Base-by-base conservation (phyloP, 2,113 vertebrate genomes). In the Melospiza melodia region DNA sequence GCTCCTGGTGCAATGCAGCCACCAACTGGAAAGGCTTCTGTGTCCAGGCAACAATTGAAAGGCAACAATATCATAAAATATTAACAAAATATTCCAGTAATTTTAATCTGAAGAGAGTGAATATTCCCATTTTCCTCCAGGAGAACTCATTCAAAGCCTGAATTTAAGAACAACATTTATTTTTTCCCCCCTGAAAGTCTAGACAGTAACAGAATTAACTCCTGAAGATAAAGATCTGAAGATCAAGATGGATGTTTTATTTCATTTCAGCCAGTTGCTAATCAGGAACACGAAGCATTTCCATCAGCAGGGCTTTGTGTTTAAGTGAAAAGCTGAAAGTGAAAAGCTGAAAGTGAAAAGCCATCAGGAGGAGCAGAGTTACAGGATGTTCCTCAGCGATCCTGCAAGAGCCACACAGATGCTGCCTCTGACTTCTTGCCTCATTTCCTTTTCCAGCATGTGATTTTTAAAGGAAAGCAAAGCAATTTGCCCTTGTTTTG, bases 401-500 rank as follows among this genome's bases (percentile, higher is more conserved):
- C 7, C 41, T 24, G 15, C 41, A 41, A 7, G 33, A 58, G 7
- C 5, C 39, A 15, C 10, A 80, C n/a, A 39, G 55, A 48, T 6
- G 18, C 18, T 52, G 61, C n/a, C 87, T 94, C 52, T 63, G 69
- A 55, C 84, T 95, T 46, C 85, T 78, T 73, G 77, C 87, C 41
- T 84, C 84, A 33, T 94, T 94, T 87, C 54, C 74, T 54, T 66
- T 75, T 81, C 59, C 84, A 75, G 80, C 8, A 0, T 18, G 72
- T 74, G 77, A 92, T 67, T 92, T 84, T 89, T 84, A 84, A 91
- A 84, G 94, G 3, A 55, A 80, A 83, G 67, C 11, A 31, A 46
- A 94, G 66, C 49, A 91, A 93, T 79, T 81, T 76, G 77, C 49
- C n/a, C 15, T 52, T 57, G 82, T 93, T 66, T 52, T 48, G 74